Percentiles rank a stretch among this genome's conserved stretches.
Evolutionary conservation across 1,140 invertebrate genomes (phyloP).

Genomic region (Prorops nasuta): DNA sequence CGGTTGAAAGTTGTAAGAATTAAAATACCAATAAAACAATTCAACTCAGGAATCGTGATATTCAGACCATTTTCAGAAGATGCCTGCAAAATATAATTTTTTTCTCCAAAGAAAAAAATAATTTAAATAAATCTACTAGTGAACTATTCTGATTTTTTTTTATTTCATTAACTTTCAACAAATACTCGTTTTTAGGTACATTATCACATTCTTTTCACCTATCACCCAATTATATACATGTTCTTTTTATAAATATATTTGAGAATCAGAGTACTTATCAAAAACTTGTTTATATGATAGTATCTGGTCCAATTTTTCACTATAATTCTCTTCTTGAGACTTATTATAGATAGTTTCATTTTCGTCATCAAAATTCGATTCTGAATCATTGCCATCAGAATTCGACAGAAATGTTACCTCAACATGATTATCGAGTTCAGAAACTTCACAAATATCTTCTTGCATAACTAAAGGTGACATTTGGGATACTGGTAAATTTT

Average conservation of each 20-base stretch:
- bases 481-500: neutral
- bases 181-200: too few relatives aligned
- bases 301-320: neutral
- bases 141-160: neutral
- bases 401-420: neutral
- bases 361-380: neutral
- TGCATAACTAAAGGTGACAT: neutral
- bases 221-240: conserved; percentile 1
- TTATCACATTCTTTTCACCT: neutral
- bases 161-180: neutral
- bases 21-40: conserved; percentile 4
- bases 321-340: neutral
- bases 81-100: neutral
- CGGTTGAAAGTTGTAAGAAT: conserved; percentile 6
- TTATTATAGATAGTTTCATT: neutral
- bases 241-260: neutral
- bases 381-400: neutral
- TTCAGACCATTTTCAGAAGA: neutral
- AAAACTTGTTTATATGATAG: neutral
- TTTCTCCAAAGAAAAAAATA: neutral
- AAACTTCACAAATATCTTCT: neutral
- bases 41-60: neutral
- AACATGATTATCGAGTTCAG: neutral
- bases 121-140: neutral
- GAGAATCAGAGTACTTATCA: neutral